Conservation (phyloP, 2,888 invertebrate genomes). For the Liodrosophila aerea region DNA sequence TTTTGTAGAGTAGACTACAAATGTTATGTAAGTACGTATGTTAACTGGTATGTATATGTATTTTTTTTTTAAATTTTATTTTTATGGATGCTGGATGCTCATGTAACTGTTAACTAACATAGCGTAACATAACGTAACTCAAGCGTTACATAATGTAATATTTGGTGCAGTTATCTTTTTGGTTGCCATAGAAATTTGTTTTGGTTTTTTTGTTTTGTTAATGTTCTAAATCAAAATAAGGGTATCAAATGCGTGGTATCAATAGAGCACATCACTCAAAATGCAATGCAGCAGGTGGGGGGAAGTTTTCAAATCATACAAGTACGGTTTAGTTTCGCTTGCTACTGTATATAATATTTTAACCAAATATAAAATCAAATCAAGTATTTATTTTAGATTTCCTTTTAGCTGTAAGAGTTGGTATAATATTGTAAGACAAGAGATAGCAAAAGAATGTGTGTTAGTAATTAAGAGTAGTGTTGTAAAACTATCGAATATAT, state of each 20-base stretch:
- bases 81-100: conserved; percentile 37
- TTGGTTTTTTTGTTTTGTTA: conserved; percentile 7
- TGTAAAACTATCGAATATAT: no score
- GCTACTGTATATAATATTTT: no score
- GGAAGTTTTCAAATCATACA: not conserved
- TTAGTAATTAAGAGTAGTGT: not conserved
- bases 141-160: conserved; percentile 24
- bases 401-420: no score
- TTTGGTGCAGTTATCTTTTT: conserved; percentile 38
- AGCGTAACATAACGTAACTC: conserved; percentile 19
- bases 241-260: not conserved
- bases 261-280: conserved; percentile 38
- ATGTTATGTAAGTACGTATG: conserved; percentile 74
- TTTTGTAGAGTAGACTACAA: conserved; percentile 82
- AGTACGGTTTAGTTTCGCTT: not conserved
- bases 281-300: conserved; percentile 40
- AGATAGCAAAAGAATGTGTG: not conserved
- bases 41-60: conserved; percentile 60
- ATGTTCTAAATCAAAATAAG: conserved; percentile 25
- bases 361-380: no score
- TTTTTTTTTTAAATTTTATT: conserved; percentile 30
- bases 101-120: conserved; percentile 39
- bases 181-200: conserved; percentile 24
- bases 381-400: no score
- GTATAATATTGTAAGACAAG: no score